Evolutionary conservation across 2,888 invertebrate genomes (phyloP).

Genomic region (Torymus aiolomorphi): DNA sequence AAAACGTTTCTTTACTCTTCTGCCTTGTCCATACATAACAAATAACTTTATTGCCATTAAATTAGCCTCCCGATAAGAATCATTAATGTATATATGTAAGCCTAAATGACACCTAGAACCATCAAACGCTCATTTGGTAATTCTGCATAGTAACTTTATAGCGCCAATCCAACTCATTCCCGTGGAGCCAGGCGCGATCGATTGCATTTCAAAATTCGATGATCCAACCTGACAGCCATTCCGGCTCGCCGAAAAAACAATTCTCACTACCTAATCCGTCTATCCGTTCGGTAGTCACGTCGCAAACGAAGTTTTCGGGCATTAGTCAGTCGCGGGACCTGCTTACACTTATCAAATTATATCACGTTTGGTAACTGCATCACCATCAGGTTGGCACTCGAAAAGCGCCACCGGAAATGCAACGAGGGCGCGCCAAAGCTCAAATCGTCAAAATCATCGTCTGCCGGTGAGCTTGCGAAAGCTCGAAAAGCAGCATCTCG

Average conservation of each 20-base stretch:
- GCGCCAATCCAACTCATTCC: constrained; percentile 39
- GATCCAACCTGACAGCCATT: neutral
- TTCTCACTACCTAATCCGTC: neutral
- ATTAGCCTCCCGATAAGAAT: neutral
- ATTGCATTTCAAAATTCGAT: constrained; percentile 29
- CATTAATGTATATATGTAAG: constrained; percentile 12
- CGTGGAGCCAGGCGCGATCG: constrained; percentile 19
- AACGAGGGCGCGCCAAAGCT: constrained; percentile 54
- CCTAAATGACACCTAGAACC: constrained; percentile 33
- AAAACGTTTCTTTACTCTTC: too few relatives aligned
- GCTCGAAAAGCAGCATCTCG: neutral
- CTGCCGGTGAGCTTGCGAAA: neutral
- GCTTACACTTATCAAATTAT: constrained; percentile 49
- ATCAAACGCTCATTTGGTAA: constrained; percentile 29
- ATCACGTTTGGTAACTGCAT: neutral
- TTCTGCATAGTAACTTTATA: constrained; percentile 43
- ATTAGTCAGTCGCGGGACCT: neutral
- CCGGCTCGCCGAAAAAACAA: neutral
- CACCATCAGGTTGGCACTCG: constrained; percentile 20
- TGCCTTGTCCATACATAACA: too few relatives aligned
- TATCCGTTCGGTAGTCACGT: neutral
- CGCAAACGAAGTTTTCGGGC: neutral
- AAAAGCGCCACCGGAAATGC: constrained; percentile 56
- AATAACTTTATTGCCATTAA: too few relatives aligned
- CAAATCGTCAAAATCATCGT: constrained; percentile 2